A percentile compares a stretch with the other conserved stretches of the same genome.
phyloP scores from a whole-genome alignment of 2,797 vertebrate species.

The Emydoidea blandingii region DNA sequence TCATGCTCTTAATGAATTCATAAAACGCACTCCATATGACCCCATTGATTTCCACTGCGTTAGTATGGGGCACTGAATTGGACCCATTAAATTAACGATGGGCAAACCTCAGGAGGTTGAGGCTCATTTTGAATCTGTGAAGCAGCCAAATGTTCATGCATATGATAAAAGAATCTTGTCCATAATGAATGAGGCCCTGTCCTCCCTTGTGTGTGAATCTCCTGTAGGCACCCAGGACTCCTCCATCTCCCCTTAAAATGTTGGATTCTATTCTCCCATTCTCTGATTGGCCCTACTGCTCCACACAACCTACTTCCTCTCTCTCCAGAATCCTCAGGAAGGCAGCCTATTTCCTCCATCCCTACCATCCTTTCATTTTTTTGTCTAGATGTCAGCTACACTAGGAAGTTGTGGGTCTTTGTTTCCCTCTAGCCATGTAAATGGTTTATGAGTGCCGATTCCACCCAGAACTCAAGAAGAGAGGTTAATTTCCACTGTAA shows the following conservation, averaged over 20 bases:
- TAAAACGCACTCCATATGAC: background rate
- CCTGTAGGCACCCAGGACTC: background rate
- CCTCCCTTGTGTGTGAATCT: background rate
- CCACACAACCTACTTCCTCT: rapidly evolving
- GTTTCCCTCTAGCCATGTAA: background rate
- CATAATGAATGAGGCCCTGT: background rate
- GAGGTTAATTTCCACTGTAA: background rate
- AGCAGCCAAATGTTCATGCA: background rate
- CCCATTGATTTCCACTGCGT: background rate
- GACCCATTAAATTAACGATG: background rate
- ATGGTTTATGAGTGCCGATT: background rate
- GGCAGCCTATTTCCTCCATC: rapidly evolving
- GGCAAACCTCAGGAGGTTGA: background rate
- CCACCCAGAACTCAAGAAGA: background rate
- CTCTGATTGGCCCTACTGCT: background rate
- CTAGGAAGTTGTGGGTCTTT: background rate
- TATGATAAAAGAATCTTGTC: background rate
- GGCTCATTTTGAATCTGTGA: background rate
- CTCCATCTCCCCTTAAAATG: background rate
- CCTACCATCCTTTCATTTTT: background rate
- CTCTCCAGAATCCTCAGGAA: rapidly evolving
- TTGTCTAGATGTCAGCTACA: rapidly evolving
- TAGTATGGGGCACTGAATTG: background rate
- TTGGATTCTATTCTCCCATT: background rate
- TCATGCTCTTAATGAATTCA: background rate